Percentiles rank a stretch among this genome's conserved stretches.
Evolutionary conservation across 2,113 vertebrate genomes (phyloP).

Genomic region (Rhinopomastus cyanomelas): DNA sequence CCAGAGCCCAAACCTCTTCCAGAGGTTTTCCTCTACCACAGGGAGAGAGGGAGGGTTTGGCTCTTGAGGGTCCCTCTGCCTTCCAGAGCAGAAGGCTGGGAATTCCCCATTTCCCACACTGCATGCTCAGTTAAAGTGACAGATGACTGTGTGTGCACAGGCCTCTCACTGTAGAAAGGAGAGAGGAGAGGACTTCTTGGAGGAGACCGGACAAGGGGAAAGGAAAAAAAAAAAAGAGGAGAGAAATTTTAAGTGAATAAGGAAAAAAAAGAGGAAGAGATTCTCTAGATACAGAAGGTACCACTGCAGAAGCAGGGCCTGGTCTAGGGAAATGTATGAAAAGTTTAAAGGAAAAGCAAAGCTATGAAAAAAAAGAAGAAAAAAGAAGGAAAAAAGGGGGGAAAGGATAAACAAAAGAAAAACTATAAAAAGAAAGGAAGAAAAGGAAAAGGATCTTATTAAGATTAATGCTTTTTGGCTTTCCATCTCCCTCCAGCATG

Average conservation of each 20-base stretch:
- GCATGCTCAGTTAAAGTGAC: not conserved
- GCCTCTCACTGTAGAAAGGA: not conserved
- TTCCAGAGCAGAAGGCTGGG: conserved; percentile 49
- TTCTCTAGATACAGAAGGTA: not conserved
- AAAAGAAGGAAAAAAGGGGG: not conserved
- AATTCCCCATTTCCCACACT: conserved; percentile 25
- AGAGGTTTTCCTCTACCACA: not conserved
- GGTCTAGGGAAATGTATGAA: not conserved
- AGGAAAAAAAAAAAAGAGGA: not conserved
- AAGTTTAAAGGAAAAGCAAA: conserved; percentile 42
- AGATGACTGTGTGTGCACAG: not conserved
- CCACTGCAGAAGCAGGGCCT: not conserved
- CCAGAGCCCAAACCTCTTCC: conserved; percentile 29
- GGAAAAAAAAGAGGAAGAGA: not conserved
- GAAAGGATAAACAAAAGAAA: too few relatives aligned
- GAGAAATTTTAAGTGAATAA: not conserved
- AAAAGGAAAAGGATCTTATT: conserved; percentile 54
- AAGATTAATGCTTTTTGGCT: conserved; percentile 69
- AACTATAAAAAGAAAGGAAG: not conserved
- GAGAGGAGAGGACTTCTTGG: not conserved
- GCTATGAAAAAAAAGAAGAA: not conserved
- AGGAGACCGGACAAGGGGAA: not conserved
- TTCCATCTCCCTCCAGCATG: conserved; percentile 55
- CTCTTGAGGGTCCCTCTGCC: conserved; percentile 10
- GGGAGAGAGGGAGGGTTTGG: not conserved